Conservation (phyloP, 1,140 invertebrate genomes). For the Caenorhabditis briggsae region DNA sequence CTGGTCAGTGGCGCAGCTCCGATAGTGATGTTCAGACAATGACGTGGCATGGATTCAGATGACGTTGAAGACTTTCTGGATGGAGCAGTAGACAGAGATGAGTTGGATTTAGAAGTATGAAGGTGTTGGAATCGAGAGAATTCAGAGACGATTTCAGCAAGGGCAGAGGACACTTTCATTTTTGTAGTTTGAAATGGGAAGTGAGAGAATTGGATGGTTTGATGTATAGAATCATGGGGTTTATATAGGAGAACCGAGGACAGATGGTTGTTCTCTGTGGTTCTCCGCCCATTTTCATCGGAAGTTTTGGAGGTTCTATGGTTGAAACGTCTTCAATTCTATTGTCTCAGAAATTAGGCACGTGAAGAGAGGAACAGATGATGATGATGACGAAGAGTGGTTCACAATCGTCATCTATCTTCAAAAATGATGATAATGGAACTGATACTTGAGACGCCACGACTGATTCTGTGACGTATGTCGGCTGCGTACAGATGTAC, state of each 20-base stretch:
- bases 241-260: not conserved
- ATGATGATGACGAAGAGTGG: not conserved
- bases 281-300: not conserved
- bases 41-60: slow-evolving; percentile 10
- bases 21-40: slow-evolving; percentile 36
- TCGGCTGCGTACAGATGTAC: no score
- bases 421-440: not conserved
- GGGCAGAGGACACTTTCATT: not conserved
- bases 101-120: not conserved
- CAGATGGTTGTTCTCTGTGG: slow-evolving; percentile 7
- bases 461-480: not conserved
- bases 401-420: not conserved
- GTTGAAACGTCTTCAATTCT: not conserved
- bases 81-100: not conserved
- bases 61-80: slow-evolving; percentile 18
- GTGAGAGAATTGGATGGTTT: not conserved
- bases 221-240: not conserved
- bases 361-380: slow-evolving; percentile 7
- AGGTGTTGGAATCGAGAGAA: slow-evolving; percentile 43
- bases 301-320: slow-evolving; percentile 2
- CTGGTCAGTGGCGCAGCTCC: not conserved
- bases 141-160: slow-evolving; percentile 35
- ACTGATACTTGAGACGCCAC: not conserved
- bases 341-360: not conserved
- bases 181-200: not conserved